Percentiles rank a stretch among this genome's conserved stretches.
Conservation (phyloP, 1,140 invertebrate species). For the Gryllus bimaculatus region DNA sequence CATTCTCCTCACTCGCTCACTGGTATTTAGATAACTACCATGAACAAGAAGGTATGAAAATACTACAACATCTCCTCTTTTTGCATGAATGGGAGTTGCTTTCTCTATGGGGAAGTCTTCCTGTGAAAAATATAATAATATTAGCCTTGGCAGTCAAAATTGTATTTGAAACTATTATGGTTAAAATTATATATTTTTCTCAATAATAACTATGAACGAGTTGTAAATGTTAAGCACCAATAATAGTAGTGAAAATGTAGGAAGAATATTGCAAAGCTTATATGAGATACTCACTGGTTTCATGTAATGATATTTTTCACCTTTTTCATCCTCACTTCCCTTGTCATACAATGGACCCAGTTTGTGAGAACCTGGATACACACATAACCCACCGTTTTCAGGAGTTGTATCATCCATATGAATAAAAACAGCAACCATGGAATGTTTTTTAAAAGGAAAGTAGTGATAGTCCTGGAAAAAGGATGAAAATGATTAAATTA, state of each 20-base stretch:
- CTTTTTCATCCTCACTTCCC: constrained; percentile 33
- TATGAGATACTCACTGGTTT: constrained; percentile 31
- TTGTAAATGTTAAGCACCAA: too few species aligned
- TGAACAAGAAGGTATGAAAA: constrained; percentile 52
- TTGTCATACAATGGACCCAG: constrained; percentile 46
- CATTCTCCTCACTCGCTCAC: constrained; percentile 42
- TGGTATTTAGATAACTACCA: constrained; percentile 47
- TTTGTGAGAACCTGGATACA: constrained; percentile 53
- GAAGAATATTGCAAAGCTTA: background rate
- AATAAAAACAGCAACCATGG: constrained; percentile 50
- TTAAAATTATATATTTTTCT: background rate
- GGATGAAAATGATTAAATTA: background rate
- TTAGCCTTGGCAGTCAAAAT: background rate
- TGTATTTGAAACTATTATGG: background rate
- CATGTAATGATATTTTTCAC: constrained; percentile 41
- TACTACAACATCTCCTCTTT: constrained; percentile 45
- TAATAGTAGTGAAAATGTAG: background rate
- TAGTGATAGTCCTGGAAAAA: constrained; percentile 48
- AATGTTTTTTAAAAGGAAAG: constrained; percentile 50
- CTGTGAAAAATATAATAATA: constrained; percentile 26
- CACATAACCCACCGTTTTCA: constrained; percentile 49
- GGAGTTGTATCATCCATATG: constrained; percentile 47
- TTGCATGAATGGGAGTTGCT: constrained; percentile 42
- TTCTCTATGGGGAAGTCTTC: constrained; percentile 43
- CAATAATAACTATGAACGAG: background rate